Evolutionary conservation across 2,113 vertebrate species (phyloP), one percentile per base, ranked within the genome.

Genomic region (Tragelaphus strepsiceros): DNA sequence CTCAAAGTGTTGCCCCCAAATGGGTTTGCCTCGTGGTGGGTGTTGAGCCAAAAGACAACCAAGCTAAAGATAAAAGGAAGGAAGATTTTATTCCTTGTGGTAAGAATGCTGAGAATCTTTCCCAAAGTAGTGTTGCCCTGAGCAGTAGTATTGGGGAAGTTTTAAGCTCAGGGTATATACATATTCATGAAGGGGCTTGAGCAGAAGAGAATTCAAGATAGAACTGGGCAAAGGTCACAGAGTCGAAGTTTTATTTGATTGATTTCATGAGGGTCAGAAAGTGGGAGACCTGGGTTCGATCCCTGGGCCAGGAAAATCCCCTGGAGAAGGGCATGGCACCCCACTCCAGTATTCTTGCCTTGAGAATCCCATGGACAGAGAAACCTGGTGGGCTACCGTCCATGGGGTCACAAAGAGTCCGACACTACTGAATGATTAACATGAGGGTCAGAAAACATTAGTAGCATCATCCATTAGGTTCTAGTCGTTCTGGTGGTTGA

Each of bases 391-490:
- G n/a, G 19, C 67, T 22, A 71, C n/a, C 35, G n/a, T 39, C n/a
- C 67, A 22, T 39, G 67, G 5, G 2, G 49, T 22, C 8, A 11
- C 28, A 46, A 80, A 78, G n/a, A 71, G 5, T 71, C 67, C 0
- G 10, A 71, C 67, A 71, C 5, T 71, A 71, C 67, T 71, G 19
- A 71, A 5, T 71, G 19, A 71, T 35, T 39, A 39, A 39, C 67
- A 71, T 71, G n/a, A 39, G n/a, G 43, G 7, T 51, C 78, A 51
- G 78, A 80, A 49, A 80, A 51, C 24, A 17, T 80, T 32, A 54
- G 30, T n/a, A 54, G 17, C 1, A 0, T 21, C 51, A n/a, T 82
- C 32, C 0, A 0, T 82, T 54, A 54, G 30, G 80, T 82, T 82
- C 30, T 82, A 82, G 49, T 82, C 3, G 0, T 22, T 22, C 17